Evolutionary conservation across 2,888 invertebrate species (phyloP).

Genomic region (Frankliniella intonsa): DNA sequence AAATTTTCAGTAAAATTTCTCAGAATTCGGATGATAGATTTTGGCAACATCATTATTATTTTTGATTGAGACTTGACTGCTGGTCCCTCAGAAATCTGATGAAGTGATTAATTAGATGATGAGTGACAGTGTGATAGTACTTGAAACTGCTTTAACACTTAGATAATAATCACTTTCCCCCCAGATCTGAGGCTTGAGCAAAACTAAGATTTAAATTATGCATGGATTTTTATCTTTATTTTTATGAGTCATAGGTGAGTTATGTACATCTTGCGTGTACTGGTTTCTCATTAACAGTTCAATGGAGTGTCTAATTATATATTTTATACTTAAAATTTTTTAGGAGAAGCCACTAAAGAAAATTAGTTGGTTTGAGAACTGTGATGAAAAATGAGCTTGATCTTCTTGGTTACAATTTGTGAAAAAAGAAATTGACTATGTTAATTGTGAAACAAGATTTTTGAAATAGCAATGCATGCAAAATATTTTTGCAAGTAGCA

Average conservation of each 20-base stretch:
- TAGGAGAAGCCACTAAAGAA: background rate
- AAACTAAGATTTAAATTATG: background rate
- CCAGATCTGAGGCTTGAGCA: background rate
- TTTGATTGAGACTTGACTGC: background rate
- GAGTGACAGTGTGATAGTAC: too few relatives aligned
- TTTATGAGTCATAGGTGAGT: background rate
- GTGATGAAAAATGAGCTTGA: background rate
- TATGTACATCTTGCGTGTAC: background rate
- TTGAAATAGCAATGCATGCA: too few relatives aligned
- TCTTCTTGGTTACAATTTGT: background rate
- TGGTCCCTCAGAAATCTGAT: background rate
- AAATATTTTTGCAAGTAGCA: too few relatives aligned
- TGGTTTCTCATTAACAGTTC: background rate
- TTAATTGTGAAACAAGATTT: background rate
- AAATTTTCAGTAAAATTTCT: background rate
- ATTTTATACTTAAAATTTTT: background rate
- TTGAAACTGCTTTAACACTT: background rate
- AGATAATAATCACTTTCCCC: slow-evolving; percentile 10
- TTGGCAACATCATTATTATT: background rate
- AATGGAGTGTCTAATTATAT: background rate
- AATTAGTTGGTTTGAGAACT: background rate
- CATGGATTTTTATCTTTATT: background rate
- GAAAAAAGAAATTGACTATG: background rate
- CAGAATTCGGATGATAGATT: background rate
- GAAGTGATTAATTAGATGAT: background rate